These are phyloP conservation scores for Norana najaformis DNA, from an alignment of 2,888 invertebrate genomes.

Conservation along the genomic window DNA sequence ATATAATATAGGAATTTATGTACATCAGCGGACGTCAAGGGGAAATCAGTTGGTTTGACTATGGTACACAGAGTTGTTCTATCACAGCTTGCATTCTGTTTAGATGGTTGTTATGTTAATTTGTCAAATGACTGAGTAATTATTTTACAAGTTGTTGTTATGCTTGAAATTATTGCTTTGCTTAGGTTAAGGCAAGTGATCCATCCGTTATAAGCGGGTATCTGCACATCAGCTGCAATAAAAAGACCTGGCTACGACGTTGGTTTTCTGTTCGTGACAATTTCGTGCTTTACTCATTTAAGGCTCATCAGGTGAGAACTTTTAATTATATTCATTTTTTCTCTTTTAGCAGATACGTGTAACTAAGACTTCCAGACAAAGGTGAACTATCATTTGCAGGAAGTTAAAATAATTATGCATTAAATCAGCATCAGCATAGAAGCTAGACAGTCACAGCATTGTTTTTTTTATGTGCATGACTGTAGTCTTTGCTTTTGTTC, in stretches of 20 bases:
- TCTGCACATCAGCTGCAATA: slow-evolving; percentile 60
- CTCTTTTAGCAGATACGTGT: neutral
- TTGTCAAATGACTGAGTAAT: neutral
- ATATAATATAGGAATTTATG: too few species aligned
- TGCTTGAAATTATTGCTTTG: neutral
- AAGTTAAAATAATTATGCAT: neutral
- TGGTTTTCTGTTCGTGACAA: slow-evolving; percentile 68
- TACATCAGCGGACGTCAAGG: neutral
- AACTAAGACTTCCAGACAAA: neutral
- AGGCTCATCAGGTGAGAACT: slow-evolving; percentile 57
- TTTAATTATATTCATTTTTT: neutral
- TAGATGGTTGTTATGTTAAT: neutral
- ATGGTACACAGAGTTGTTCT: neutral
- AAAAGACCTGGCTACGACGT: slow-evolving; percentile 67
- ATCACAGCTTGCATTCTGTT: neutral
- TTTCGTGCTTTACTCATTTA: slow-evolving; percentile 68
- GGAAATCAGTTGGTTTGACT: neutral
- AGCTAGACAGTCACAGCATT: neutral
- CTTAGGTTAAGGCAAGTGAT: slow-evolving; percentile 41
- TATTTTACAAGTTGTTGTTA: neutral
- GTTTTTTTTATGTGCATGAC: neutral
- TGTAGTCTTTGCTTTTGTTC: neutral
- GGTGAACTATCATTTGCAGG: neutral
- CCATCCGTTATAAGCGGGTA: slow-evolving; percentile 65
- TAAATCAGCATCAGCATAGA: neutral